Percentiles rank a stretch among this genome's conserved stretches.
Evolutionary conservation across 1,140 invertebrate genomes (phyloP).

Genomic region (Drosophila teissieri): DNA sequence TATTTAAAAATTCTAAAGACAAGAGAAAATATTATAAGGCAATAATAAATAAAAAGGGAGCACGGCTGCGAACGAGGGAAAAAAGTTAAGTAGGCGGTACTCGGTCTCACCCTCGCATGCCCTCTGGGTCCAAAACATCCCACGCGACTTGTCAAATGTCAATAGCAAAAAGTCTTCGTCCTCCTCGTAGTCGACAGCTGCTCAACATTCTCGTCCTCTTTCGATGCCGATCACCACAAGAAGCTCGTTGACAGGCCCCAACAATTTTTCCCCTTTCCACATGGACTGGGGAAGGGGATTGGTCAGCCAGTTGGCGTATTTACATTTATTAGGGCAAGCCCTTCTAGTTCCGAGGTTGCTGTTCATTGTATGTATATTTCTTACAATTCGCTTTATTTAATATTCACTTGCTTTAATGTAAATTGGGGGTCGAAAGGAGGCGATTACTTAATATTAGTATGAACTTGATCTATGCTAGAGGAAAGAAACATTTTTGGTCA

Average conservation of each 20-base stretch:
- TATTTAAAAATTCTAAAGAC: constrained; percentile 78
- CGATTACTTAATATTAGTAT: constrained; percentile 4
- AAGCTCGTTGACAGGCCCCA: constrained; percentile 32
- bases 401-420: constrained; percentile 26
- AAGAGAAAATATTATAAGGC: constrained; percentile 68
- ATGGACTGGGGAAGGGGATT: constrained; percentile 6
- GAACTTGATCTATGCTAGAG: background rate
- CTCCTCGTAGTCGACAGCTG: constrained; percentile 55
- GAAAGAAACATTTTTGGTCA: no score
- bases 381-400: constrained; percentile 51
- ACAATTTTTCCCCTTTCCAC: background rate
- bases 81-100: constrained; percentile 28
- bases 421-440: background rate
- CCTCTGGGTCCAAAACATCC: constrained; percentile 46
- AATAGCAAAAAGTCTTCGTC: constrained; percentile 68
- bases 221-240: constrained; percentile 58
- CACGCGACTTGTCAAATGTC: constrained; percentile 79
- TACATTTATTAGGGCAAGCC: constrained; percentile 59
- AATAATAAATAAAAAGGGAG: constrained; percentile 52
- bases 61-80: constrained; percentile 8
- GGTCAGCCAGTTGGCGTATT: constrained; percentile 61
- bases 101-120: constrained; percentile 11
- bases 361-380: constrained; percentile 18
- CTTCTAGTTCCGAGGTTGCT: constrained; percentile 8
- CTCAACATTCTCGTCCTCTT: constrained; percentile 32